Percentiles rank a stretch among this genome's conserved stretches.
These are phyloP conservation scores for Anableps anableps DNA, from an alignment of 2,797 vertebrate species.

Conservation along the genomic window DNA sequence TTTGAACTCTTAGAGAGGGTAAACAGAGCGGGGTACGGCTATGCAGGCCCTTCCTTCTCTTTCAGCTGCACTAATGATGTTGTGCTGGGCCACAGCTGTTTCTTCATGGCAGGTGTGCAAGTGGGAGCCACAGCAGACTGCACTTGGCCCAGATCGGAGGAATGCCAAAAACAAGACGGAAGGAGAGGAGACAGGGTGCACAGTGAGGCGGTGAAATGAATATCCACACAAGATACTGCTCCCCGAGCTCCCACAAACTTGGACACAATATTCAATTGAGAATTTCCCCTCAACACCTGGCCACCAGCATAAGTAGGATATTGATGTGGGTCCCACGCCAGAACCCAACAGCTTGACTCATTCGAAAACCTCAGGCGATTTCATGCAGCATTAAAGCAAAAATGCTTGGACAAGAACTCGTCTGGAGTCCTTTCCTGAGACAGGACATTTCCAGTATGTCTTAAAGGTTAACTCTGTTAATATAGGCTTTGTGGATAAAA, in stretches of 20 bases:
- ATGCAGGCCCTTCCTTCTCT: conserved; percentile 75
- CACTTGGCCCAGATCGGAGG: conserved; percentile 68
- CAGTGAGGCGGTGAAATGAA: conserved; percentile 59
- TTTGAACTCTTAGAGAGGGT: conserved; percentile 73
- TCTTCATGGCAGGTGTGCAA: conserved; percentile 82
- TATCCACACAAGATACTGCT: conserved; percentile 73
- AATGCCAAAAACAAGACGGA: conserved; percentile 81
- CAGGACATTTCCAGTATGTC: conserved; percentile 51
- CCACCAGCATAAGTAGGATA: conserved; percentile 67
- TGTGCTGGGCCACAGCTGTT: conserved; percentile 80
- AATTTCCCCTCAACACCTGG: conserved; percentile 81
- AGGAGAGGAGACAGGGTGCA: conserved; percentile 75
- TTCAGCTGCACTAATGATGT: conserved; percentile 83
- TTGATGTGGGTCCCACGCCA: conserved; percentile 69
- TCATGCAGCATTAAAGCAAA: conserved; percentile 64
- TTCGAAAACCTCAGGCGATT: conserved; percentile 63
- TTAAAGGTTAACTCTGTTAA: conserved; percentile 39
- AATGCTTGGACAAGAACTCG: conserved; percentile 68
- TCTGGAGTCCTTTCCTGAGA: conserved; percentile 71
- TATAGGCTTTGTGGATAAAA: conserved; percentile 51
- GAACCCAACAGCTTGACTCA: conserved; percentile 65
- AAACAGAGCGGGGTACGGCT: conserved; percentile 57
- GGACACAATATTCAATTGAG: conserved; percentile 75
- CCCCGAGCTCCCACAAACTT: conserved; percentile 69
- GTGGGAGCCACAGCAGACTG: conserved; percentile 67